phyloP scores from a whole-genome alignment of 1,140 invertebrate species.

The Eufriesea mexicana region DNA sequence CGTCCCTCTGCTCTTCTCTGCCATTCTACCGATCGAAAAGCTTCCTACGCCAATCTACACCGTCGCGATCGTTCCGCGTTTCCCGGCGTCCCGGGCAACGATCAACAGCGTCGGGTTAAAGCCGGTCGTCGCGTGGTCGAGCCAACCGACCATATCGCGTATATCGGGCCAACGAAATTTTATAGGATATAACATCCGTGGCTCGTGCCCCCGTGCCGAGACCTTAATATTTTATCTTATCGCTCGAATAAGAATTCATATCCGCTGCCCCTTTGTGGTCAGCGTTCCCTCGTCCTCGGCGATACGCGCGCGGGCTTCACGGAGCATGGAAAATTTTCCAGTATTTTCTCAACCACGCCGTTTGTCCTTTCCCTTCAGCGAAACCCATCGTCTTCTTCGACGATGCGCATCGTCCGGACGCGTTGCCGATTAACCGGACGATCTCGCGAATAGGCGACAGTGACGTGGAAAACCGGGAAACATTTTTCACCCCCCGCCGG shows the following conservation, averaged over 20 bases:
- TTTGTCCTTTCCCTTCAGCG: slow-evolving; percentile 15
- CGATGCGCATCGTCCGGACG: background rate
- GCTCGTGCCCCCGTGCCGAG: slow-evolving; percentile 8
- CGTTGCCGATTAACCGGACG: background rate
- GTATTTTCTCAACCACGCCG: slow-evolving; percentile 10
- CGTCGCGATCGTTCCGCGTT: background rate
- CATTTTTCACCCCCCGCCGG: too few relatives aligned
- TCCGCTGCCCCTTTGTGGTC: slow-evolving; percentile 31
- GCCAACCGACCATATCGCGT: slow-evolving; percentile 69
- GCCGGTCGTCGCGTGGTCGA: too few relatives aligned
- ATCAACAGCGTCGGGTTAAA: too few relatives aligned
- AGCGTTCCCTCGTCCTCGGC: background rate
- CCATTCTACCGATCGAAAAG: background rate
- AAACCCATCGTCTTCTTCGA: slow-evolving; percentile 37
- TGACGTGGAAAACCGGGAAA: too few relatives aligned
- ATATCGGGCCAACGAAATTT: slow-evolving; percentile 72
- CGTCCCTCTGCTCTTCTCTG: background rate
- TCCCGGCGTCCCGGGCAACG: background rate
- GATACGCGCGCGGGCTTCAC: background rate
- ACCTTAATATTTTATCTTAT: slow-evolving; percentile 79
- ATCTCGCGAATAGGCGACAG: too few relatives aligned
- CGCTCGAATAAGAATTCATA: slow-evolving; percentile 77
- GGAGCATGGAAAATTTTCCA: slow-evolving; percentile 44
- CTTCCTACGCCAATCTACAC: background rate
- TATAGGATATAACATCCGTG: slow-evolving; percentile 72